Base-by-base conservation (phyloP, 2,888 invertebrate genomes). In the Therioaphis trifolii region DNA sequence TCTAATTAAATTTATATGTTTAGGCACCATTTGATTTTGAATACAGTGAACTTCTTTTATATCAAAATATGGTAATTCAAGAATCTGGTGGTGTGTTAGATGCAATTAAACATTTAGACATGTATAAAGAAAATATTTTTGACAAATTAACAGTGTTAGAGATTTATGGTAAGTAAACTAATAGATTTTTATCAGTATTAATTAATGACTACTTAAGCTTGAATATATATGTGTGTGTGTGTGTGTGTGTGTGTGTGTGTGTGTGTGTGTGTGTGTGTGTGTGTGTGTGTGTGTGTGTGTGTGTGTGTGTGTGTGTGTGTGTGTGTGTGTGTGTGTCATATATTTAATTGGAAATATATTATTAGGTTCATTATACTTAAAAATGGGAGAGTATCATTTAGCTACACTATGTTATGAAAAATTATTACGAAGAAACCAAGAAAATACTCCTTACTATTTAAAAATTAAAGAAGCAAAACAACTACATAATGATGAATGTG, bases 31-130 rank as follows among this genome's bases (percentile, higher is more conserved):
- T 92, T 87, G 98, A 99, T 89, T 98, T 98, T 89, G 99, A 99
- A 89, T 96, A 98, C 89, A 98, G 98, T 88, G 99, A 99, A 89
- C 90, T 99, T 87, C 90, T 99, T 84, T 90, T 99, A 24, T 99
- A 99, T 89, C 98, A 99, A 90, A 98, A 97, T 89, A 93, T 96
- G 93, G 96, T 99, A 79, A 92, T 99, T 86, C 94, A 96, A 86
- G 99, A 99, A 89, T 96, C 97, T 0, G 96, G 96, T 35, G 95
- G 95, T 88, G 91, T 93, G 86, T 92, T 94, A 85, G 93, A 94
- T 87, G 99, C 99, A 5, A 89, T 99, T 85, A 92, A 92, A 86
- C 98, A 98, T 90, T 91, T 99, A 87, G 93, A 94, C 86, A 93
- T 93, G 88, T 95, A 96, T 89, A 93, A 95, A 88, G 91, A 92